Conservation (phyloP, 2,113 vertebrate genomes). For the crab-eating macaque (Macaca fascicularis) region T2T-MFA8v1.1 NC_088389.1:72360001-72360500, state of each 20-base stretch:
- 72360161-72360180: no score
- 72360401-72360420: neutral
- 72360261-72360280: neutral
- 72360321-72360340: neutral
- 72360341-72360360: neutral
- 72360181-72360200: no score
- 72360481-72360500: neutral
- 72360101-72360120: no score
- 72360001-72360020: no score
- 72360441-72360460: neutral
- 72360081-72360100: no score
- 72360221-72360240: no score
- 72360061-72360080: no score
- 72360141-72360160: no score
- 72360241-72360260: neutral
- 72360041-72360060: no score
- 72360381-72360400: neutral
- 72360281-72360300: neutral
- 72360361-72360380: neutral
- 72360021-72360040: rapidly evolving
- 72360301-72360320: neutral
- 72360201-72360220: no score
- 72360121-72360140: no score
- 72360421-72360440: neutral
- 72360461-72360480: neutral